Conservation (phyloP, 2,797 vertebrate species). For the Tragopan temminckii region DNA sequence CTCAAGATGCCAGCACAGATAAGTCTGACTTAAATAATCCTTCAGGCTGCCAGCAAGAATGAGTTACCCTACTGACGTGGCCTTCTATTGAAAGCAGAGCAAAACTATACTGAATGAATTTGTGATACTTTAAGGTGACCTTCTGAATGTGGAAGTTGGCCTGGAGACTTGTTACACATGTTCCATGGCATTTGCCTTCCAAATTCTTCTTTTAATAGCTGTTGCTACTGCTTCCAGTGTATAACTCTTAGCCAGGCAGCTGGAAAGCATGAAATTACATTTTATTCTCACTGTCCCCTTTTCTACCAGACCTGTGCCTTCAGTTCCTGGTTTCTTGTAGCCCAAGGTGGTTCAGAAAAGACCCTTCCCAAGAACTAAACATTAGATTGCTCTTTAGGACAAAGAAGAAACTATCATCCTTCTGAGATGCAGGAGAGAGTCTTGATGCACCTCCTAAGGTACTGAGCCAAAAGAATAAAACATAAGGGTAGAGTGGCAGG, state of each 20-base stretch:
- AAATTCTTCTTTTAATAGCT: neutral
- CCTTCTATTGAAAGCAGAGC: neutral
- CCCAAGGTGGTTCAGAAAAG: neutral
- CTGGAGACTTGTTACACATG: neutral
- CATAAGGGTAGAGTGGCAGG: neutral
- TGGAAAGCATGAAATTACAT: neutral
- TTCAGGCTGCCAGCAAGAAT: neutral
- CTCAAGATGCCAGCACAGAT: constrained; percentile 22
- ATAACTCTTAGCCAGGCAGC: neutral
- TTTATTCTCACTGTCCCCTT: neutral
- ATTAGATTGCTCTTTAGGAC: neutral
- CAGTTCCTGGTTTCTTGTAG: neutral
- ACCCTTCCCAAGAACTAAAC: neutral
- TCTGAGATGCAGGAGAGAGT: neutral
- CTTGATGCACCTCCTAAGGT: neutral
- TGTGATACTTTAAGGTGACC: neutral
- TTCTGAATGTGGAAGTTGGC: neutral
- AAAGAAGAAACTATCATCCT: neutral
- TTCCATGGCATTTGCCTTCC: neutral
- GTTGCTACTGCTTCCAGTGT: neutral
- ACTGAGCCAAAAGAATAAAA: neutral
- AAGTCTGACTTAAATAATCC: neutral
- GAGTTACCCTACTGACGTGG: neutral
- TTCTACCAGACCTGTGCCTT: neutral
- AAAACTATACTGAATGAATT: neutral